phyloP scores from a whole-genome alignment of 2,113 vertebrate genomes.

The Etia nguti region DNA sequence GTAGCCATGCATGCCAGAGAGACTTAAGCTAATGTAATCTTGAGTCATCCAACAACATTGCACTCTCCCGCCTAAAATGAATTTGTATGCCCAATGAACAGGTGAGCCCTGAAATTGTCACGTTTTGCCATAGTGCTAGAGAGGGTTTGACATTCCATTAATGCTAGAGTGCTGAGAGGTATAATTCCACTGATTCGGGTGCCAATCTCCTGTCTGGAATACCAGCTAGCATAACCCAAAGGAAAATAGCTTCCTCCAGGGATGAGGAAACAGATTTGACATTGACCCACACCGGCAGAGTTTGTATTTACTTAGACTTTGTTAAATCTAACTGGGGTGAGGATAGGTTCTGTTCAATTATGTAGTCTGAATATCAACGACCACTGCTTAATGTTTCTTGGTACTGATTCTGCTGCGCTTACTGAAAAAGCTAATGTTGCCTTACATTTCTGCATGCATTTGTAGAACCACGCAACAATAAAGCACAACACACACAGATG shows the following conservation, averaged over 20 bases:
- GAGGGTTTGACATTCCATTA: constrained; percentile 59
- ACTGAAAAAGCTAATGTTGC: not conserved
- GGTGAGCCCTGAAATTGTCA: constrained; percentile 51
- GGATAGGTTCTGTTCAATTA: constrained; percentile 27
- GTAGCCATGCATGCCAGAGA: constrained; percentile 44
- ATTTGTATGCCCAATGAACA: constrained; percentile 55
- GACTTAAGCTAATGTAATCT: constrained; percentile 60
- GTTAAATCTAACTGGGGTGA: constrained; percentile 39
- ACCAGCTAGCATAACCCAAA: constrained; percentile 13
- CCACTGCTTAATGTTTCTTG: constrained; percentile 7
- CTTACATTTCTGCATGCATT: not conserved
- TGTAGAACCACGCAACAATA: not conserved
- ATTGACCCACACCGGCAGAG: constrained; percentile 26
- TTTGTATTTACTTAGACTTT: constrained; percentile 48
- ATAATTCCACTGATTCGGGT: constrained; percentile 54
- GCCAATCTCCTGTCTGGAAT: constrained; percentile 54
- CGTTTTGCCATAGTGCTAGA: constrained; percentile 27
- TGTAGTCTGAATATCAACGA: constrained; percentile 29
- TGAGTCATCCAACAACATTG: constrained; percentile 50
- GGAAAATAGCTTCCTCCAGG: constrained; percentile 31
- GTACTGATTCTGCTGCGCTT: not conserved
- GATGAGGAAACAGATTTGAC: constrained; percentile 42
- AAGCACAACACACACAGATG: not conserved
- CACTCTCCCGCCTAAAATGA: constrained; percentile 39
- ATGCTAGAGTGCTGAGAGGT: constrained; percentile 51